Conservation (phyloP, 2,888 invertebrate genomes). For the Meganola albula region DNA sequence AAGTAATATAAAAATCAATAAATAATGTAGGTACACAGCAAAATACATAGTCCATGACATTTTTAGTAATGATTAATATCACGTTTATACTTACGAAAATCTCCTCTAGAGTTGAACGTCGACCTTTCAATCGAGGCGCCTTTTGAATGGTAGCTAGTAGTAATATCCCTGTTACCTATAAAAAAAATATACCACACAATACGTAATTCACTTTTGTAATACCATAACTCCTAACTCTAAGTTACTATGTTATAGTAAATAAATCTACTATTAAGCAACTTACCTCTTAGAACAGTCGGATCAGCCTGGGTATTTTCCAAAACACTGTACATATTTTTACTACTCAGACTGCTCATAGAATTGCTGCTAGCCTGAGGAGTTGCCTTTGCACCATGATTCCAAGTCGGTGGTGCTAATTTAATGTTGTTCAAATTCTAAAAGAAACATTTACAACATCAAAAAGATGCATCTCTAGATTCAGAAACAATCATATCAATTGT, state of each 20-base stretch:
- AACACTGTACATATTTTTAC: conserved; percentile 58
- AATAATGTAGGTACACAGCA: no score
- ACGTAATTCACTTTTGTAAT: no score
- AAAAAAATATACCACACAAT: no score
- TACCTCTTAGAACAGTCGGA: conserved; percentile 55
- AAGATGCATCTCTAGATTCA: neutral
- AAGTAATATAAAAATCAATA: conserved; percentile 1
- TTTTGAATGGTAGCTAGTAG: conserved; percentile 59
- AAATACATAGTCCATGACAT: no score
- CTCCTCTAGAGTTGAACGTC: conserved; percentile 62
- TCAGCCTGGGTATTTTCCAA: conserved; percentile 56
- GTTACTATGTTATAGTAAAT: no score
- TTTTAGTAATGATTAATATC: neutral
- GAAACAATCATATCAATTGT: neutral
- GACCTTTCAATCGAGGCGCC: conserved; percentile 71
- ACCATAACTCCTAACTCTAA: no score
- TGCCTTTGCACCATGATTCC: conserved; percentile 57
- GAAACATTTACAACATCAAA: conserved; percentile 3
- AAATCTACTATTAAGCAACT: no score
- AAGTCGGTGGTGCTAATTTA: conserved; percentile 60
- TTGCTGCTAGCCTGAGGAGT: conserved; percentile 47
- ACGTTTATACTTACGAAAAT: conserved; percentile 50
- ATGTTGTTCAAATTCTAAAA: conserved; percentile 54
- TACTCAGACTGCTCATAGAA: conserved; percentile 52
- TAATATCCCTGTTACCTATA: conserved; percentile 54